Base-by-base conservation (phyloP, 2,888 invertebrate species). In the Acrobasis repandana region DNA sequence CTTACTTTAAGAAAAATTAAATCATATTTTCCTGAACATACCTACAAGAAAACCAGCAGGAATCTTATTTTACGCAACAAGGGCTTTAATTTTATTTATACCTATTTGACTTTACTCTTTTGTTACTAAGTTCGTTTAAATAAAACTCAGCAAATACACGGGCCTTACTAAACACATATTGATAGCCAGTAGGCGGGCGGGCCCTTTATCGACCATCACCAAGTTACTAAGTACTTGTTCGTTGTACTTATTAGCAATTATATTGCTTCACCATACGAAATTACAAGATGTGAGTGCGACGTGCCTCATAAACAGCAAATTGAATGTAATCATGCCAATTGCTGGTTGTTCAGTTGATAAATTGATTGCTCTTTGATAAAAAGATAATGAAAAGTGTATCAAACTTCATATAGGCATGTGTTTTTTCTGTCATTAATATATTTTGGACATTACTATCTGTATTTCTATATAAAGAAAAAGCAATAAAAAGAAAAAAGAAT, bases 251-350 rank as follows among this genome's bases (percentile, higher is more conserved):
- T 54, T 54, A 54, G 54, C 54, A 54, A 54, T 54, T 54, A 54
- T 54, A 54, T 54, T 54, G 54, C 38, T 38, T 54, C 43, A 54
- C 43, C 54, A 54, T 54, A 54, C 10, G 54, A 54, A 54, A 54
- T 54, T 54, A 54, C 54, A 38, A 54, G 54, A 50, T 50, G n/a
- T 20, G 54, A 54, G 38, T 54, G 54, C 38, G 38, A 54, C 38
- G 54, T 54, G 54, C 38, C 20, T 54, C 18, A 54, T 54, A 54
- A 54, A 54, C 38, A 38, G 18, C 18, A 54, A 54, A 54, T 54
- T 54, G 54, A 54, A 54, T 54, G 54, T 54, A 16, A 43, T 54
- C 38, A 18, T 54, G 54, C 18, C 38, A 36, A 54, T 34, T 11
- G 16, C 38, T 18, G 18, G 38, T 38, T 54, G 38, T 54, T 38